A percentile compares a stretch with the other conserved stretches of the same genome.
phyloP scores from a whole-genome alignment of 1,140 invertebrate species.

The Platorchestia sp. region DNA sequence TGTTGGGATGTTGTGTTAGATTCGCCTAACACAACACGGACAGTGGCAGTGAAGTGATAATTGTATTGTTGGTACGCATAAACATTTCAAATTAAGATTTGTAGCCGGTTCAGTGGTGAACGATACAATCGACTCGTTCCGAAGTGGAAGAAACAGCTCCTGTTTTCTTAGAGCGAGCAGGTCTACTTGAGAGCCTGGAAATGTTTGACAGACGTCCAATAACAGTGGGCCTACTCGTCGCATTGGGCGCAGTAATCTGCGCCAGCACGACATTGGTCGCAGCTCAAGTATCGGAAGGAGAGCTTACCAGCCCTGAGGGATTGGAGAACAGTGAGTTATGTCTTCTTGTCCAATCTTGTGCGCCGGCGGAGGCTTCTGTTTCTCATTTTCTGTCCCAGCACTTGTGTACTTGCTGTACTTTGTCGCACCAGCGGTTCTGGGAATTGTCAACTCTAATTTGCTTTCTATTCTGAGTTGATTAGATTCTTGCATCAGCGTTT shows the following conservation, averaged over 20 bases:
- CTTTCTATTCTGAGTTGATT: background rate
- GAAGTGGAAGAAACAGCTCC: background rate
- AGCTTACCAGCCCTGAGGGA: background rate
- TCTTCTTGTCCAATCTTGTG: background rate
- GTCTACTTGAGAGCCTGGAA: background rate
- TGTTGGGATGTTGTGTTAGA: background rate
- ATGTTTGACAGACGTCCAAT: conserved; percentile 8
- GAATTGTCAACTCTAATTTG: background rate
- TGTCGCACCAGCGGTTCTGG: too few species aligned
- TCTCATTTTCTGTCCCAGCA: background rate
- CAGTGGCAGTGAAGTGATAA: background rate
- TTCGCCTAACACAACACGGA: background rate
- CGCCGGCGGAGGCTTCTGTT: background rate
- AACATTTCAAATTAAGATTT: background rate
- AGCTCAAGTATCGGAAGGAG: background rate
- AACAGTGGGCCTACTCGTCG: conserved; percentile 9
- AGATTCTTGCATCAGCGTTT: background rate
- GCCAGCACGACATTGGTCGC: background rate
- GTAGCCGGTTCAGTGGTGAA: background rate
- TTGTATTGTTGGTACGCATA: background rate
- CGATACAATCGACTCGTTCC: background rate
- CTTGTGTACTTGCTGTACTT: background rate
- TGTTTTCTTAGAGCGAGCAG: background rate
- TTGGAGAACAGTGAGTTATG: conserved; percentile 51
- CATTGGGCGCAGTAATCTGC: background rate